Percentiles rank a stretch among this genome's conserved stretches.
Evolutionary conservation across 2,888 invertebrate genomes (phyloP).

Genomic region (Cepaea hortensis): DNA sequence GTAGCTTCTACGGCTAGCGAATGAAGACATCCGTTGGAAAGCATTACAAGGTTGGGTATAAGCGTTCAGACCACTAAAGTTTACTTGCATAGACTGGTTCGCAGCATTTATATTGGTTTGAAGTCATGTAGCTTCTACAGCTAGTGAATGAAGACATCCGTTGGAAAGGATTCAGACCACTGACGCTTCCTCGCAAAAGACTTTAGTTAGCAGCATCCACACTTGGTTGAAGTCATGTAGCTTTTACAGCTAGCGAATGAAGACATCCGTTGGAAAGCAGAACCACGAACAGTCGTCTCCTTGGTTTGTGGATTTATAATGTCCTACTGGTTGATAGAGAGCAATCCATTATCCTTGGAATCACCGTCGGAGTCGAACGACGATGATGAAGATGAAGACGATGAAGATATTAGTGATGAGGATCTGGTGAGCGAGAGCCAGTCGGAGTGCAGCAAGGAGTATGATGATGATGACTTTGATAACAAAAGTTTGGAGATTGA

Average conservation of each 20-base stretch:
- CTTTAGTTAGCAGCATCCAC: too few species aligned
- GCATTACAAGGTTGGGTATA: too few species aligned
- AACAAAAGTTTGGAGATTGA: constrained; percentile 45
- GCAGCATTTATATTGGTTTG: too few species aligned
- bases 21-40: too few species aligned
- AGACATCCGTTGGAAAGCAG: background rate
- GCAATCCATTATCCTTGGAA: background rate
- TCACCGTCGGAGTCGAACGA: constrained; percentile 8
- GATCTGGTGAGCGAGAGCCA: constrained; percentile 14
- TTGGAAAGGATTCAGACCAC: too few species aligned
- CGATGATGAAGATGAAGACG: constrained; percentile 20
- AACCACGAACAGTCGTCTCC: background rate
- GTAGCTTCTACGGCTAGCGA: too few species aligned
- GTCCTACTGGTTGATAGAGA: constrained; percentile 31
- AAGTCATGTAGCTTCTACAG: too few species aligned
- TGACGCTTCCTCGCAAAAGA: too few species aligned
- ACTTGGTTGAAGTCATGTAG: background rate
- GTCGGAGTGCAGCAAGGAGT: constrained; percentile 17
- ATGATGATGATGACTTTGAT: constrained; percentile 45
- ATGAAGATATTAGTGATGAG: constrained; percentile 11
- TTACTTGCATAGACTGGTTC: too few species aligned
- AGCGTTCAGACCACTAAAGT: too few species aligned
- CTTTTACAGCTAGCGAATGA: background rate
- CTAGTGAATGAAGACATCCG: background rate
- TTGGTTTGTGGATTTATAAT: constrained; percentile 7